A percentile compares a stretch with the other conserved stretches of the same genome.
phyloP scores from a whole-genome alignment of 2,888 invertebrate genomes.

The Lapara coniferarum region DNA sequence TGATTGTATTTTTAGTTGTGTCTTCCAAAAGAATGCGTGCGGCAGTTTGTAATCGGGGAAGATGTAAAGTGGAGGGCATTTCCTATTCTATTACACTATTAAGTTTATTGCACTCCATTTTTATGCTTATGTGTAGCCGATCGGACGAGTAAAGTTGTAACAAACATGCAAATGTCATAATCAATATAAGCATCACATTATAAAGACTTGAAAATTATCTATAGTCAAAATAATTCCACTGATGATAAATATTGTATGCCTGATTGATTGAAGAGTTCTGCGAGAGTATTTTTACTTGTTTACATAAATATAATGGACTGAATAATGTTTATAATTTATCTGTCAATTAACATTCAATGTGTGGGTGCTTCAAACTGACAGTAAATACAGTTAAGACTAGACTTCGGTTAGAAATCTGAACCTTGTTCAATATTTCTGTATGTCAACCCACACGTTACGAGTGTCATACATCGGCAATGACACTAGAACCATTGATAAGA shows the following conservation, averaged over 20 bases:
- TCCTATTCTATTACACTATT: slow-evolving; percentile 77
- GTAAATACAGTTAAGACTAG: too few species aligned
- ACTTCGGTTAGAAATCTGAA: too few species aligned
- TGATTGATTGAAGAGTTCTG: neutral
- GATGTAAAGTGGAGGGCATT: slow-evolving; percentile 65
- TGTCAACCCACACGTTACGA: neutral
- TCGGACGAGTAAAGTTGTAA: slow-evolving; percentile 34
- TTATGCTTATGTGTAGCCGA: slow-evolving; percentile 49
- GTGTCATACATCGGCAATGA: neutral
- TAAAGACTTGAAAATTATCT: neutral
- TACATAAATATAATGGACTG: neutral
- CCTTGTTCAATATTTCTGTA: too few species aligned
- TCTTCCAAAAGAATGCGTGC: slow-evolving; percentile 63
- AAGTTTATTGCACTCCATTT: slow-evolving; percentile 77
- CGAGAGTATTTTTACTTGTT: neutral
- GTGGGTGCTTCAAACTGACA: too few species aligned
- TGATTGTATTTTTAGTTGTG: slow-evolving; percentile 52
- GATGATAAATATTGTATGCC: neutral
- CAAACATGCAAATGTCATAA: slow-evolving; percentile 4
- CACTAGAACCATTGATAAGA: neutral
- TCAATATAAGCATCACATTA: slow-evolving; percentile 4
- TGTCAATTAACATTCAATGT: neutral
- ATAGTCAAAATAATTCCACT: neutral
- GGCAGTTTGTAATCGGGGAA: slow-evolving; percentile 58
- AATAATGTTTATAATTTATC: neutral